Evolutionary conservation across 2,888 invertebrate species (phyloP), one percentile per base, ranked within the genome.

Genomic region (Himalopsyche anomala): DNA sequence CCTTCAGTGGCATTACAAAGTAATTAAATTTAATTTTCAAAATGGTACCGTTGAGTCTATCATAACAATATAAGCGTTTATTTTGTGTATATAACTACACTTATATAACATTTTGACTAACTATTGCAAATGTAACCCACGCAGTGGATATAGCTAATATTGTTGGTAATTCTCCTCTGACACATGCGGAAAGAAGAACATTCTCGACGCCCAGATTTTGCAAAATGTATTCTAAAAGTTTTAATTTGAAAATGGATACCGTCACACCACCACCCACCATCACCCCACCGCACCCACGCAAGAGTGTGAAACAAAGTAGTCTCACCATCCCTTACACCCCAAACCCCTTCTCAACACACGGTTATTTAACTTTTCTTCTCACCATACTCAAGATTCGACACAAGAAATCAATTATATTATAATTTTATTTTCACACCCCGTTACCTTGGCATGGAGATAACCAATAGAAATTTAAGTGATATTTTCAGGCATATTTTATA

Each of bases 181-280:
- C 74, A 74, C 74, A 74, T 74, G 74, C 74, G 36, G 74, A 74
- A 74, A 36, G 74, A 74, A 74, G 74, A 74, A 36, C 36, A 74
- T 74, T 74, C 74, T 74, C 74, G 38, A 4, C 40, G 19, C 51
- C n/a, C 80, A 80, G 80, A 51, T 80, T 80, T 51, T 80, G 80
- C 51, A 55, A 82, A 82, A 82, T 82, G 82, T 82, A 82, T 82
- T 82, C 82, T 51, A 36, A 82, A 82, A 82, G 82, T 82, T 82
- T 82, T 82, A 82, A 82, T 82, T 82, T 82, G 82, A 82, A 82
- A 82, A 82, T 55, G 82, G 55, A 82, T 38, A 55, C 54, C 82
- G 55, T 54, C 54, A 55, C 54, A 55, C 74, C 74, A 12, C 74
- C 28, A 74, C 36, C 74, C 36, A 4, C 80, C 80, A 80, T 36